A percentile compares a stretch with the other conserved stretches of the same genome.
Evolutionary conservation across 1,140 invertebrate species (phyloP).

Genomic region (Drusus annulatus): DNA sequence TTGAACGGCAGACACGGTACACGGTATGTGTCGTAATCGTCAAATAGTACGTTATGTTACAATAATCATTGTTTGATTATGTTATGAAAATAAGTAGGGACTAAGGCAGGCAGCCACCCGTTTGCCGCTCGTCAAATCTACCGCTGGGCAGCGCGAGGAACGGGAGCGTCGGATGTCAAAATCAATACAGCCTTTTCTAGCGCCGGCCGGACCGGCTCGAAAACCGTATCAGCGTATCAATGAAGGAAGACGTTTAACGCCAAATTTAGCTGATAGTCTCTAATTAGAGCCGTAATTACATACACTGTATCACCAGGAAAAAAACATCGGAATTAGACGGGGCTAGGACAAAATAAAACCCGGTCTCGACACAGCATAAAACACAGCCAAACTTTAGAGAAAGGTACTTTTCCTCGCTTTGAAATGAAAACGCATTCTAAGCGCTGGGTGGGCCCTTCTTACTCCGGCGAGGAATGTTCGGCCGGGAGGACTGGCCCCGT

Average conservation of each 20-base stretch:
- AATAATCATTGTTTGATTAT: conserved; percentile 25
- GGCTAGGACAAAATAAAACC: conserved; percentile 3
- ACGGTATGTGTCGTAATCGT: conserved; percentile 1
- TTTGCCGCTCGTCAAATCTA: not conserved
- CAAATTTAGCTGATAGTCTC: not conserved
- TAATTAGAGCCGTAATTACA: conserved; percentile 1
- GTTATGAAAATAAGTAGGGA: conserved; percentile 1
- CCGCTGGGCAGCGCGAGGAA: not conserved
- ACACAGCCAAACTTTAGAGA: not conserved
- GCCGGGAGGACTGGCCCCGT: not conserved
- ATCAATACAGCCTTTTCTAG: conserved; percentile 30
- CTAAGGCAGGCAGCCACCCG: no score
- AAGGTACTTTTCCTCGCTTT: not conserved
- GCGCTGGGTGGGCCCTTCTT: not conserved
- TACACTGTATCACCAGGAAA: not conserved
- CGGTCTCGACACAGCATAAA: not conserved
- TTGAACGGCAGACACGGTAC: not conserved
- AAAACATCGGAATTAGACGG: not conserved
- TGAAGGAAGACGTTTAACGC: not conserved
- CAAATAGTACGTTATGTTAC: conserved; percentile 17
- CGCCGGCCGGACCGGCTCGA: conserved; percentile 5
- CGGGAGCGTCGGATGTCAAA: conserved; percentile 19
- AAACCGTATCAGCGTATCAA: not conserved
- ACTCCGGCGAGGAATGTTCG: not conserved
- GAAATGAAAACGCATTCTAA: not conserved